These are phyloP conservation scores for Aspidoscelis tigris DNA, from an alignment of 2,113 vertebrate species.

Conservation along the genomic window DNA sequence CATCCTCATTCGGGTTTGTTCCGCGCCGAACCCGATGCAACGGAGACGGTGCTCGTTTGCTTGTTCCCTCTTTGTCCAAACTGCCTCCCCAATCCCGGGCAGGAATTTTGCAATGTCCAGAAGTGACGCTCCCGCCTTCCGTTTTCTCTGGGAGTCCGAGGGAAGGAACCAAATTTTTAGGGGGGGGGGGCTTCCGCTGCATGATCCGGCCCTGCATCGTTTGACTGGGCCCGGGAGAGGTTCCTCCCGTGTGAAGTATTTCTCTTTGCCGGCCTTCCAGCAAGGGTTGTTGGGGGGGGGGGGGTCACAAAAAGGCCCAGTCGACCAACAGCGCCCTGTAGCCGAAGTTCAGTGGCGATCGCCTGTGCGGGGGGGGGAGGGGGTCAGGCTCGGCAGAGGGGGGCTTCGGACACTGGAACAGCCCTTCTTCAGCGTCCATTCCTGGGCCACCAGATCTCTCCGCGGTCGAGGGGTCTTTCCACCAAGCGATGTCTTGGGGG, in stretches of 20 bases:
- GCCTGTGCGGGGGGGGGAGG: background rate
- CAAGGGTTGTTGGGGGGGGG: background rate
- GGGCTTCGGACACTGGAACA: background rate
- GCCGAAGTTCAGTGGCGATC: background rate
- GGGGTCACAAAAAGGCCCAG: too few species aligned
- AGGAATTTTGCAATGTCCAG: background rate
- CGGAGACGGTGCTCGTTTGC: background rate
- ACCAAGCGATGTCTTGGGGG: too few species aligned
- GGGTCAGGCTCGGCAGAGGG: background rate
- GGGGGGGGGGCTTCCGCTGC: too few species aligned
- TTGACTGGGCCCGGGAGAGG: too few species aligned
- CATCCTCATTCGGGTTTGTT: too few species aligned
- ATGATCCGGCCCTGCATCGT: background rate
- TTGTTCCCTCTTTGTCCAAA: background rate
- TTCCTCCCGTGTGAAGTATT: too few species aligned
- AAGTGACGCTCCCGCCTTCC: background rate
- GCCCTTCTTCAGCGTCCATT: background rate
- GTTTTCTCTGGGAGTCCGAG: conserved; percentile 2
- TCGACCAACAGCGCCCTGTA: too few species aligned
- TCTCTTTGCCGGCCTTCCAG: too few species aligned
- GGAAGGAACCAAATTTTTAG: background rate
- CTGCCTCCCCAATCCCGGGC: background rate
- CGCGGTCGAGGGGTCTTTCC: background rate
- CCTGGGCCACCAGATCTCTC: background rate
- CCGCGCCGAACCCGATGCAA: background rate